Evolutionary conservation across 2,797 vertebrate genomes (phyloP).

Genomic region (Coendou prehensilis): DNA sequence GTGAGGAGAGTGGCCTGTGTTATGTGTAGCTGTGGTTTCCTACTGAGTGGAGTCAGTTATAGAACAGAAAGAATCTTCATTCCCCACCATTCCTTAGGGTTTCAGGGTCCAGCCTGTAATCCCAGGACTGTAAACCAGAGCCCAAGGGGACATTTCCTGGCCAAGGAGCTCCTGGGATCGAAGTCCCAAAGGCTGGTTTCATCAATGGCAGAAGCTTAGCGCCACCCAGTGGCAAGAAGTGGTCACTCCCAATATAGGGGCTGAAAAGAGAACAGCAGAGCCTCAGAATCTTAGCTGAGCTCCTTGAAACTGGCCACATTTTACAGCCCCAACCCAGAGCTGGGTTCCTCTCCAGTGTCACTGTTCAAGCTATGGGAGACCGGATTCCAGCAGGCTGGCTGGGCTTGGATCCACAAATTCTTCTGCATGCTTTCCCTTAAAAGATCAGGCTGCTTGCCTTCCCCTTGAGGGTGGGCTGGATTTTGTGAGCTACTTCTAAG

Average conservation of each 20-base stretch:
- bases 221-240: constrained; percentile 41
- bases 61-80: background rate
- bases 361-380: background rate
- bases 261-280: background rate
- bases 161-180: background rate
- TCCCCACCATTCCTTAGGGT: background rate
- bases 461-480: background rate
- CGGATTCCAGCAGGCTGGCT: background rate
- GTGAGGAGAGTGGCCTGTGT: background rate
- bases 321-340: background rate
- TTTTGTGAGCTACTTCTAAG: constrained; percentile 11
- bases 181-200: background rate
- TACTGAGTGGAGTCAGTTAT: background rate
- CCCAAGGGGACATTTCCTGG: background rate
- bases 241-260: background rate
- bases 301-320: background rate
- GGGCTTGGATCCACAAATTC: background rate
- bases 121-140: background rate
- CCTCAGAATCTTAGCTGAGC: background rate
- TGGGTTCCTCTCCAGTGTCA: background rate
- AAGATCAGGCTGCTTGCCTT: background rate
- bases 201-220: background rate
- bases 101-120: background rate
- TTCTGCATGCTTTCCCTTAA: background rate
- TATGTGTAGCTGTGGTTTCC: background rate